phyloP scores from a whole-genome alignment of 2,888 invertebrate genomes.

The Stramonita haemastoma region DNA sequence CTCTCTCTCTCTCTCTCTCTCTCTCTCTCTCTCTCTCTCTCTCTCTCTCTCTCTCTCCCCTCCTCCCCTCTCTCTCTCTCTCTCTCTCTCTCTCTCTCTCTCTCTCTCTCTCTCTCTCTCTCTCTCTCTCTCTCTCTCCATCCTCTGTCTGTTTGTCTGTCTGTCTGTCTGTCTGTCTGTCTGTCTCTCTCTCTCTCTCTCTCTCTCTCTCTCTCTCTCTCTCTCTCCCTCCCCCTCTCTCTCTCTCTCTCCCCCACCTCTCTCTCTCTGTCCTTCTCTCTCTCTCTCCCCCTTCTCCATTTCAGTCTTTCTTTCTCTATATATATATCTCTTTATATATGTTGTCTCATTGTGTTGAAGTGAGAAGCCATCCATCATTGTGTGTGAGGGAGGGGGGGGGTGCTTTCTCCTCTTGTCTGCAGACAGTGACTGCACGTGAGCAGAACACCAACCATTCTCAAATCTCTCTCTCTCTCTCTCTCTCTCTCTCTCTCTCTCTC shows the following conservation, averaged over 20 bases:
- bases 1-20: not conserved
- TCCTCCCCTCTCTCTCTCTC: not conserved
- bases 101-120: not conserved
- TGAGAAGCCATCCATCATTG: no score
- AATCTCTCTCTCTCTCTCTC: not conserved
- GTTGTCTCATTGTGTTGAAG: no score
- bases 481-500: not conserved
- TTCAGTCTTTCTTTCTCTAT: not conserved
- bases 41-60: not conserved
- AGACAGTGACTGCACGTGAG: no score
- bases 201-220: constrained; percentile 12
- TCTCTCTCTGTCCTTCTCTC: not conserved
- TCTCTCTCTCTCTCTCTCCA: not conserved
- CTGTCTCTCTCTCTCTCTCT: not conserved
- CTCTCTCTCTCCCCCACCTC: no score
- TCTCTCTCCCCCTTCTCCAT: constrained; percentile 13
- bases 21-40: not conserved
- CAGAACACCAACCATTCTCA: no score
- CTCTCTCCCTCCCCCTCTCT: not conserved
- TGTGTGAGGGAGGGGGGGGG: no score
- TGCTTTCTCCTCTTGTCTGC: no score
- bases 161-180: not conserved
- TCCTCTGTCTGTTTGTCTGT: no score
- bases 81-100: not conserved
- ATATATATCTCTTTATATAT: no score